Evolutionary conservation across 2,888 invertebrate genomes (phyloP).

Genomic region (Diplolepis rosae): DNA sequence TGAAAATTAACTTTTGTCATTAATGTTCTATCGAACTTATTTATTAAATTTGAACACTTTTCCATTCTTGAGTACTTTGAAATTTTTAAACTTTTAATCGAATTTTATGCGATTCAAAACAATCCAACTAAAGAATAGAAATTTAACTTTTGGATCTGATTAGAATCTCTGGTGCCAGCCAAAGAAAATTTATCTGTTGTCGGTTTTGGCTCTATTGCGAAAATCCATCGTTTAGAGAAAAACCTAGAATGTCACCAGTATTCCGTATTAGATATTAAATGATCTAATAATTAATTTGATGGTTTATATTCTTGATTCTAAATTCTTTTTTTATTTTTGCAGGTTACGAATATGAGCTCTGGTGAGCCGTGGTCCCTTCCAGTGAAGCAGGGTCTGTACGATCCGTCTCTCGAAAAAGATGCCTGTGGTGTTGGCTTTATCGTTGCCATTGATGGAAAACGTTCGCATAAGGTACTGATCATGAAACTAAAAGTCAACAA

Average conservation of each 20-base stretch:
- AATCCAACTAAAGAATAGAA: background rate
- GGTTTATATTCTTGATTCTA: conserved; percentile 28
- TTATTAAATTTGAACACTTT: too few species aligned
- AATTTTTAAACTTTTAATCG: too few species aligned
- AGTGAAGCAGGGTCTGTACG: conserved; percentile 93
- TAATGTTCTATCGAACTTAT: too few species aligned
- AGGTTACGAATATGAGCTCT: conserved; percentile 72
- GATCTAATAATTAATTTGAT: background rate
- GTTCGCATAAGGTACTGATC: conserved; percentile 86
- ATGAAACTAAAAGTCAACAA: background rate
- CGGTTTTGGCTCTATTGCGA: background rate
- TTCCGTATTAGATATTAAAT: too few species aligned
- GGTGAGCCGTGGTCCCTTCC: conserved; percentile 89
- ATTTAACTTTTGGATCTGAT: background rate
- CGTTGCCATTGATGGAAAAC: conserved; percentile 96
- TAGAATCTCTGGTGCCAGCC: background rate
- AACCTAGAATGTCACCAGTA: background rate
- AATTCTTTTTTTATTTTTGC: conserved; percentile 50
- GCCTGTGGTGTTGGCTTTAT: conserved; percentile 99
- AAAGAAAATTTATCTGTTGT: background rate
- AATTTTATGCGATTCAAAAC: background rate
- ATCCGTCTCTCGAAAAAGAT: conserved; percentile 95
- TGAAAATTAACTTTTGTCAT: too few species aligned
- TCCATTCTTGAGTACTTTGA: too few species aligned
- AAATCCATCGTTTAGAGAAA: background rate